These are phyloP conservation scores for Bradysia coprophila DNA, from an alignment of 1,140 invertebrate genomes.

Conservation along the genomic window DNA sequence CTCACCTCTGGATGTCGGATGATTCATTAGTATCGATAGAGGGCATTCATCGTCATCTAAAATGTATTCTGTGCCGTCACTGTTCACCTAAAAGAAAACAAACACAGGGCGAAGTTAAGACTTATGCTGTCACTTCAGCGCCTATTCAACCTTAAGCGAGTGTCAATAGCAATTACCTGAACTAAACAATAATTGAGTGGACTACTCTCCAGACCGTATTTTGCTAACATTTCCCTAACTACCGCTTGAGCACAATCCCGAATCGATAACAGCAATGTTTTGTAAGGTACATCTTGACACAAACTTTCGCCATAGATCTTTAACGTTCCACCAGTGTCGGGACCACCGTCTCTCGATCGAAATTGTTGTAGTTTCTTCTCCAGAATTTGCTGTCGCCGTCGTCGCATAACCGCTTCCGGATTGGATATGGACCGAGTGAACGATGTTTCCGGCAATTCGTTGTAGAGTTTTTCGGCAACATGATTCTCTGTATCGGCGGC, in stretches of 20 bases:
- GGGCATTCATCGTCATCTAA: slow-evolving; percentile 95
- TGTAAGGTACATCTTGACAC: slow-evolving; percentile 94
- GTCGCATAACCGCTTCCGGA: slow-evolving; percentile 96
- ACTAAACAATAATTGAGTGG: slow-evolving; percentile 84
- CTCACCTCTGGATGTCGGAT: slow-evolving; percentile 66
- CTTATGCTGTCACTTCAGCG: too few species aligned
- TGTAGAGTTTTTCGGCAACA: slow-evolving; percentile 84
- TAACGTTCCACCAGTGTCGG: slow-evolving; percentile 77
- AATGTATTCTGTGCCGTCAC: slow-evolving; percentile 68
- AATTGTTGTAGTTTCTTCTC: slow-evolving; percentile 95
- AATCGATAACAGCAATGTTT: slow-evolving; percentile 87
- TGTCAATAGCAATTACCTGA: slow-evolving; percentile 68
- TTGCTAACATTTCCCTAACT: slow-evolving; percentile 90
- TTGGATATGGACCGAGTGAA: slow-evolving; percentile 98
- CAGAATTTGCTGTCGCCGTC: slow-evolving; percentile 89
- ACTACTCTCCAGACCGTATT: slow-evolving; percentile 85
- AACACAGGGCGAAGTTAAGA: slow-evolving; percentile 7
- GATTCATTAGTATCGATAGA: slow-evolving; percentile 82
- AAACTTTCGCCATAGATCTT: slow-evolving; percentile 97
- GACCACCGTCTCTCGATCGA: slow-evolving; percentile 79
- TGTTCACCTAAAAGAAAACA: slow-evolving; percentile 58
- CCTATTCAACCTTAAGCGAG: too few species aligned
- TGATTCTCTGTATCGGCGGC: slow-evolving; percentile 64
- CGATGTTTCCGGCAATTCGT: slow-evolving; percentile 90
- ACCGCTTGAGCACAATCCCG: slow-evolving; percentile 81